Conservation (phyloP, 2,888 invertebrate genomes). For the Caenorhabditis sp. region DNA sequence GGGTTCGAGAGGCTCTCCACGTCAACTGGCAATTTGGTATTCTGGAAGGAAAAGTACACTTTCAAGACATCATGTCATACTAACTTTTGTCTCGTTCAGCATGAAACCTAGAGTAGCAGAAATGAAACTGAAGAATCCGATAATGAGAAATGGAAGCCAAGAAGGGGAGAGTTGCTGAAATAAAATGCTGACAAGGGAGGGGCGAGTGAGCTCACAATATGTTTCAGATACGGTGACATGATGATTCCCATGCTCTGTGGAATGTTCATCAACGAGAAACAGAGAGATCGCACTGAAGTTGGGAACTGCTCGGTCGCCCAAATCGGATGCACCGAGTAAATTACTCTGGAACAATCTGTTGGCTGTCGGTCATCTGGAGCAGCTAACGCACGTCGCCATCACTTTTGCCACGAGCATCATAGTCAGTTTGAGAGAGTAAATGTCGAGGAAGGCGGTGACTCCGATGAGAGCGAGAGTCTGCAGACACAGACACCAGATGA, state of each 20-base stretch:
- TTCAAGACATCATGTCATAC: neutral
- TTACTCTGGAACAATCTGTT: conserved; percentile 26
- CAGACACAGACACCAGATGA: conserved; percentile 24
- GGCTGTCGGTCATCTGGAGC: neutral
- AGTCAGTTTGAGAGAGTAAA: conserved; percentile 6
- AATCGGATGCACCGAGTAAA: conserved; percentile 57
- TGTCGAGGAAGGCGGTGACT: conserved; percentile 9
- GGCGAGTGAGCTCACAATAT: conserved; percentile 34
- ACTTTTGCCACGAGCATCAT: conserved; percentile 46
- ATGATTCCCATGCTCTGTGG: conserved; percentile 57
- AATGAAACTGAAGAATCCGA: conserved; percentile 34
- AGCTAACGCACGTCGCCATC: conserved; percentile 44
- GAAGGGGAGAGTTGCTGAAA: neutral
- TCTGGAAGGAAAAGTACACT: conserved; percentile 36
- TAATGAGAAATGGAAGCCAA: conserved; percentile 37
- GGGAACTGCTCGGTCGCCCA: conserved; percentile 59
- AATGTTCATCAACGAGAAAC: conserved; percentile 50
- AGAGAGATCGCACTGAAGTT: conserved; percentile 42
- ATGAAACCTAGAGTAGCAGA: conserved; percentile 17
- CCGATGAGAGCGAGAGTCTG: conserved; percentile 27
- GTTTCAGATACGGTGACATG: conserved; percentile 51
- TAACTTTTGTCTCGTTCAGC: conserved; percentile 46
- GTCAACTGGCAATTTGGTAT: conserved; percentile 29
- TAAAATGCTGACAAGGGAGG: no score
- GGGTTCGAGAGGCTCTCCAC: conserved; percentile 34